These are phyloP conservation scores for Nowickia ferox DNA, from an alignment of 2,888 invertebrate genomes.

Conservation along the genomic window DNA sequence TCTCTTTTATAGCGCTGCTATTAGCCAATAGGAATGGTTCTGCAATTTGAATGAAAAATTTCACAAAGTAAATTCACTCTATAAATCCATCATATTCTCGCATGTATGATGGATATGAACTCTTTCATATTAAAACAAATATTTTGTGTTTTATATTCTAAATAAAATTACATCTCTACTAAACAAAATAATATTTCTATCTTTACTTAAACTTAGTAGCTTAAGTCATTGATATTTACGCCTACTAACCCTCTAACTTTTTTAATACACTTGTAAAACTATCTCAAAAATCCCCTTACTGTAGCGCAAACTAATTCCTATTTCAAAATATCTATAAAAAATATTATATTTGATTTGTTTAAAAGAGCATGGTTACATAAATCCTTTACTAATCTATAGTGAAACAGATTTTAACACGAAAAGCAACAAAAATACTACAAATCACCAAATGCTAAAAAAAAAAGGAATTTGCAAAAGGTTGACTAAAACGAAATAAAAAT, in stretches of 20 bases:
- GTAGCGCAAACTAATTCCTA: conserved; percentile 25
- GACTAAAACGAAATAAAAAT: conserved; percentile 17
- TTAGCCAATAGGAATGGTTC: too few relatives aligned
- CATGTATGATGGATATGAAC: too few relatives aligned
- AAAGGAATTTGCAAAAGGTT: conserved; percentile 28
- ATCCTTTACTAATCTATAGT: conserved; percentile 60
- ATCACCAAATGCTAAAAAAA: conserved; percentile 4
- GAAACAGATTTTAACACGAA: conserved; percentile 54
- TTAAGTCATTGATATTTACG: too few relatives aligned
- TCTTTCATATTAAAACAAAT: too few relatives aligned
- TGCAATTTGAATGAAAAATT: too few relatives aligned
- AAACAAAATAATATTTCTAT: too few relatives aligned
- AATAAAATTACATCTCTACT: too few relatives aligned
- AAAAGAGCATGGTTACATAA: conserved; percentile 44
- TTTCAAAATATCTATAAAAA: conserved; percentile 41
- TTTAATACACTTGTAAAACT: conserved; percentile 2
- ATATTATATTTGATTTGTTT: conserved; percentile 55
- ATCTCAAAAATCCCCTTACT: not conserved
- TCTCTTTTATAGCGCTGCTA: too few relatives aligned
- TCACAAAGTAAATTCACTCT: too few relatives aligned
- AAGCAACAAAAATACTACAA: not conserved
- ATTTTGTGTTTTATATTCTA: too few relatives aligned
- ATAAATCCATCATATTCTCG: too few relatives aligned
- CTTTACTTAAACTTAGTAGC: too few relatives aligned
- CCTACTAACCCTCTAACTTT: conserved; percentile 7